Base-by-base conservation (phyloP, 2,113 vertebrate species). In the Columba janthina region DNA sequence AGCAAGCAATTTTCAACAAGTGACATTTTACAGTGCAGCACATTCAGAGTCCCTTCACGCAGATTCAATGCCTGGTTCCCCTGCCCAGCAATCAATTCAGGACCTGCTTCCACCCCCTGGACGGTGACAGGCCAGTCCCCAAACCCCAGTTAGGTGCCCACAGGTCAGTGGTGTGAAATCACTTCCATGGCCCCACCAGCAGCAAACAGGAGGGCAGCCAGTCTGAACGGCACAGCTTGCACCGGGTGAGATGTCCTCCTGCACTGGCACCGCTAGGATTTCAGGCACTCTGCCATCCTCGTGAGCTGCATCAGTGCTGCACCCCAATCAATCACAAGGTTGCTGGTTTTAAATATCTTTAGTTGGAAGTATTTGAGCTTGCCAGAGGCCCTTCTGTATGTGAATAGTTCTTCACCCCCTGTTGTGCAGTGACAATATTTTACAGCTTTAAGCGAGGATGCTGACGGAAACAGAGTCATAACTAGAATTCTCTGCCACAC, bases 101-200 rank as follows among this genome's bases (percentile, higher is more conserved):
- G 28, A 72, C 57, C 74, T 40, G 15, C 40, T 65, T 12, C 31
- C 54, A 16, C 5, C 13, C 44, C 44, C 18, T 46, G 44, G 44
- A 51, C 34, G 3, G 1, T 6, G 12, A 71, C 70, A 54, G 15
- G 32, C 44, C 46, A 26, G 29, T 10, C 10, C 14, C 5, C 28
- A 46, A 46, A 4, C 3, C 3, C 11, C 18, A 2, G 1, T n/a
- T 26, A 28, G 10, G 2, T 18, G 28, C 25, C 46, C 26, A 13
- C 21, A 51, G 56, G 20, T 57, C 10, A 32, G 51, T 3, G 3
- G 16, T 8, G 9, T 9, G 24, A 74, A 82, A 42, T 56, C 85
- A 36, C 44, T 85, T 81, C 73, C 57, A 60, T 10, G 15, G 14
- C 29, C 15, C 31, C 58, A 19, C 8, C 82, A 77, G 34, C 12